Percentiles rank a stretch among this genome's conserved stretches.
Evolutionary conservation across 2,113 vertebrate species (phyloP).

Genomic region (Bubo bubo): DNA sequence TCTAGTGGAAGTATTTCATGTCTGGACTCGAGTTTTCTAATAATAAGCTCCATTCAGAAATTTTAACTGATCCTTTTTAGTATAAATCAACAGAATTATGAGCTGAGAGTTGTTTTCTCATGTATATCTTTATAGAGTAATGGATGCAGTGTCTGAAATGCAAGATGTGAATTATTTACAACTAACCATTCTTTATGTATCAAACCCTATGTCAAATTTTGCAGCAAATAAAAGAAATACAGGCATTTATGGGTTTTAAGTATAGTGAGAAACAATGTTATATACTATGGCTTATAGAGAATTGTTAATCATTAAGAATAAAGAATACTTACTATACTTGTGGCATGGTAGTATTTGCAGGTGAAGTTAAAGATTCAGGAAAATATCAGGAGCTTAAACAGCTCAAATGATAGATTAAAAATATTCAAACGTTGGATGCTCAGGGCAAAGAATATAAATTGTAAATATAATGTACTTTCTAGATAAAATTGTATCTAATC

Average conservation of each 20-base stretch:
- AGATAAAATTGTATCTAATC: not conserved
- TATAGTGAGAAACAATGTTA: not conserved
- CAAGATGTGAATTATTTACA: not conserved
- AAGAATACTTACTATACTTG: not conserved
- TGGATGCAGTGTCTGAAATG: accelerated
- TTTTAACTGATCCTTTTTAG: not conserved
- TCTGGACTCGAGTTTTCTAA: not conserved
- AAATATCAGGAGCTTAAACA: not conserved
- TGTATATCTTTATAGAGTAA: not conserved
- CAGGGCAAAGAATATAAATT: not conserved
- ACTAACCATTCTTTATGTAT: not conserved
- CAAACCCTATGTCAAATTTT: not conserved
- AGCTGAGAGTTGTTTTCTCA: not conserved
- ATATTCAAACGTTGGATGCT: not conserved
- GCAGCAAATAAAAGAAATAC: not conserved
- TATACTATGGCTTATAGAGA: not conserved
- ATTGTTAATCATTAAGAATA: not conserved
- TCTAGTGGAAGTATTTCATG: not conserved
- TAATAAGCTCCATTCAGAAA: not conserved
- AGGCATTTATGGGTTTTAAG: not conserved
- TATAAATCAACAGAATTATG: not conserved
- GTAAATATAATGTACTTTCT: not conserved
- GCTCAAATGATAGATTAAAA: not conserved
- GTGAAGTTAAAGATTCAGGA: not conserved
- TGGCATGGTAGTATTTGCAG: not conserved